These are phyloP conservation scores for Phaethornis superciliosus DNA, from an alignment of 2,113 vertebrate species.

Conservation along the genomic window DNA sequence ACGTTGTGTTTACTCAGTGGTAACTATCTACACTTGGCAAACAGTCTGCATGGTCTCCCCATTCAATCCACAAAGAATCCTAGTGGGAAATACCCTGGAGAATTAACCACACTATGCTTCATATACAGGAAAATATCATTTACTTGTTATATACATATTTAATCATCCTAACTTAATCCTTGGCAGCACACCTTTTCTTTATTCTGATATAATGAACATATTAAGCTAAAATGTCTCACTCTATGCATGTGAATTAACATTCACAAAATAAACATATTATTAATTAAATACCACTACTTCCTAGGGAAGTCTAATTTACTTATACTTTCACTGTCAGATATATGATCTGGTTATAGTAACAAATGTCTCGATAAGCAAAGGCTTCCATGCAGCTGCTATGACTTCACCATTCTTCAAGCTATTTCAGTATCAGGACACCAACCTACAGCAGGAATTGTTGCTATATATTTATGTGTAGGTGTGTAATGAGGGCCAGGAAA, in stretches of 20 bases:
- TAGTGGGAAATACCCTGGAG: neutral
- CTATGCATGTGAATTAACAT: too few species aligned
- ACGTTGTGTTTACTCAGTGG: neutral
- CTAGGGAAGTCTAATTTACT: too few species aligned
- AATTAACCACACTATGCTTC: neutral
- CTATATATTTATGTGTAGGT: constrained; percentile 33
- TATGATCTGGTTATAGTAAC: too few species aligned
- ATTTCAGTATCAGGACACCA: neutral
- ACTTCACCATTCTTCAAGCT: too few species aligned
- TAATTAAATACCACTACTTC: too few species aligned
- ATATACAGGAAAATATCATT: neutral
- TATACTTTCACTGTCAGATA: too few species aligned
- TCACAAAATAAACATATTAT: too few species aligned
- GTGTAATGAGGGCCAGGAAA: constrained; percentile 10
- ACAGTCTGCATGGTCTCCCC: neutral
- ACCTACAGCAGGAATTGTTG: constrained; percentile 46
- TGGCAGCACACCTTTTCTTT: too few species aligned
- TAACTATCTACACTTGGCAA: neutral
- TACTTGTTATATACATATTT: neutral
- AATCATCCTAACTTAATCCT: neutral
- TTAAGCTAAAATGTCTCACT: too few species aligned
- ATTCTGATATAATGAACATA: too few species aligned
- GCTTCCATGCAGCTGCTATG: too few species aligned
- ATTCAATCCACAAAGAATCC: neutral
- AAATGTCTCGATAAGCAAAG: too few species aligned